These are phyloP conservation scores for Saguinus imperator DNA, from an alignment of 2,113 vertebrate genomes.

Conservation along the genomic window DNA sequence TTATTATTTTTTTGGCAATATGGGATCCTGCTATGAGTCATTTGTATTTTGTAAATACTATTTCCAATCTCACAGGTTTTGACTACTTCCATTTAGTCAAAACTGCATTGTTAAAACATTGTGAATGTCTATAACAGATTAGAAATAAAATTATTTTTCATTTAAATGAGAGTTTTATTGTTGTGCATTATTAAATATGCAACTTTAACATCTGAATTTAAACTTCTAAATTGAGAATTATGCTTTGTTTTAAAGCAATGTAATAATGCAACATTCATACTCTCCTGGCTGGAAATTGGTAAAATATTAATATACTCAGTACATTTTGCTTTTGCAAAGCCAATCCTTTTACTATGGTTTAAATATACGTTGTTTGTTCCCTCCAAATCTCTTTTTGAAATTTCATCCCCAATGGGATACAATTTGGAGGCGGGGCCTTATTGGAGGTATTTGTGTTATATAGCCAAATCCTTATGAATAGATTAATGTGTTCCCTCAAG, in stretches of 20 bases:
- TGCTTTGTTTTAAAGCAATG: constrained; percentile 39
- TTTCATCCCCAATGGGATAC: background rate
- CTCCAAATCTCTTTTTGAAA: background rate
- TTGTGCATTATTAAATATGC: background rate
- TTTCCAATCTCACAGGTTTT: constrained; percentile 26
- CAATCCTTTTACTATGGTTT: background rate
- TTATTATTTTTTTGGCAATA: constrained; percentile 12
- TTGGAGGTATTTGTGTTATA: background rate
- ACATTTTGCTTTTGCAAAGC: background rate
- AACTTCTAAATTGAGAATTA: background rate
- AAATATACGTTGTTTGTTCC: background rate
- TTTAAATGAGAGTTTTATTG: background rate
- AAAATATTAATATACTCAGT: background rate
- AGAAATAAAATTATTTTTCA: constrained; percentile 9
- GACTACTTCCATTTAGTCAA: background rate
- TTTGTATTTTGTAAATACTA: background rate
- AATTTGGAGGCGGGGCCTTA: background rate
- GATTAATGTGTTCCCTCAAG: background rate
- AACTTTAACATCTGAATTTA: constrained; percentile 6
- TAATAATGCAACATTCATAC: background rate
- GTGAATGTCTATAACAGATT: background rate
- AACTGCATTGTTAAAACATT: background rate
- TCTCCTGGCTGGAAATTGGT: background rate
- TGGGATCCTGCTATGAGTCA: background rate
- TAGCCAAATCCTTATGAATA: background rate